Base-by-base conservation (phyloP, 1,140 invertebrate genomes). In the Caenorhabditis tropicalis region DNA sequence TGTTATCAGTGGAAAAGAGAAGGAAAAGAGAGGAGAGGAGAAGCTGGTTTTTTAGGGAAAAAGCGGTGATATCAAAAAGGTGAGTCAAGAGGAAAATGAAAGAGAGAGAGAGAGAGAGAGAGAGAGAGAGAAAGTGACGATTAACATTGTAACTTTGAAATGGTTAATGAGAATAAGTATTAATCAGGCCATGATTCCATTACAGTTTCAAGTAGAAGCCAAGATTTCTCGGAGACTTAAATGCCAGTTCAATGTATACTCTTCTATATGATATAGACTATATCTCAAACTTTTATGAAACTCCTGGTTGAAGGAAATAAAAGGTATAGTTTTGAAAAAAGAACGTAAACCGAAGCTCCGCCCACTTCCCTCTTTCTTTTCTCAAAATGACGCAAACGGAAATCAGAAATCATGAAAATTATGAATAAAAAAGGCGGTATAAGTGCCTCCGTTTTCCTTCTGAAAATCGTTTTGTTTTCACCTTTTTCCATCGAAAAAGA, bases 11-110 rank as follows among this genome's bases (percentile, higher is more conserved):
- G 6, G 7, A 33, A n/a, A 7, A 19, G 19, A 9, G 33, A 15
- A 4, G 10, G 21, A 24, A 24, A 43, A 10, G 65, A 12, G 36
- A 43, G 65, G n/a, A 29, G 15, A 43, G 43, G 36, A n/a, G 36
- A 29, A 43, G 65, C 65, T 29, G 65, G 65, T 74, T 74, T 74
- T 74, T 65, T 16, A 7, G 31, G 19, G 36, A 21, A 24, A 65
- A 74, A 39, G 65, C 65, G 65, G 65, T 43, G 36, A 74, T 74
- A 74, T 74, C 36, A 74, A 74, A 74, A 39, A 39, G 29, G 58
- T 74, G 33, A 74, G 36, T 43, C 36, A 43, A 74, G n/a, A 12
- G 43, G 5, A 46, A 43, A 24, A 43, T n/a, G 58, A 36, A 58
- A 27, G n/a, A 65, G 49, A 5, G 49, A 51, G 12, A 16, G 33